These are phyloP conservation scores for Helicoverpa assulta DNA, from an alignment of 2,888 invertebrate genomes.

Conservation along the genomic window DNA sequence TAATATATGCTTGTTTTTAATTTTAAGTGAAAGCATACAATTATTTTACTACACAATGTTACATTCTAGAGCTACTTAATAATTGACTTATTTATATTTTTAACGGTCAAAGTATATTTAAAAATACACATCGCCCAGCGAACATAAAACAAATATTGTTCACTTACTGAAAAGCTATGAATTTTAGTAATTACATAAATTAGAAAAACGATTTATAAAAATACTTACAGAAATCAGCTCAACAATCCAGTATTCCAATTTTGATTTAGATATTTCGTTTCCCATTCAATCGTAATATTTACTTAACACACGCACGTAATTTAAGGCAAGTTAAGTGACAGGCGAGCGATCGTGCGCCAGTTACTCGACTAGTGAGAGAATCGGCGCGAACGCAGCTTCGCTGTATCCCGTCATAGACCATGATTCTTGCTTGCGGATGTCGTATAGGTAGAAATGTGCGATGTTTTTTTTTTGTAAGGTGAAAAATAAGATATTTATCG, in stretches of 20 bases:
- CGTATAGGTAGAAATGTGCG: slow-evolving; percentile 16
- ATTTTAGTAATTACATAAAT: no score
- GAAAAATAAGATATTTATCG: no score
- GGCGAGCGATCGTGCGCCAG: slow-evolving; percentile 70
- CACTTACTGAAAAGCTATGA: no score
- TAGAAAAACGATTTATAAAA: no score
- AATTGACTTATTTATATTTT: no score
- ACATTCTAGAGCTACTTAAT: no score
- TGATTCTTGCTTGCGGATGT: slow-evolving; percentile 44
- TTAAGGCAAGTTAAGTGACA: slow-evolving; percentile 57
- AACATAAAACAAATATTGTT: no score
- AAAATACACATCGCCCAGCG: no score
- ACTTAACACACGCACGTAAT: slow-evolving; percentile 50
- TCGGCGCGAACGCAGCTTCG: slow-evolving; percentile 72
- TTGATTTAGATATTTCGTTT: slow-evolving; percentile 45
- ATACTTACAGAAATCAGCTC: slow-evolving; percentile 52
- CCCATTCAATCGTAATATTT: slow-evolving; percentile 60
- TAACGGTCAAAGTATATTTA: no score
- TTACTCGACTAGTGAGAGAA: slow-evolving; percentile 70
- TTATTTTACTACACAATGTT: no score
- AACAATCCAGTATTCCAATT: slow-evolving; percentile 44
- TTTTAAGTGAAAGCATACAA: neutral
- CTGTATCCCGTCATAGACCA: slow-evolving; percentile 64
- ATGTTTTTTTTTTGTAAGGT: no score
- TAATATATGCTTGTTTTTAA: no score